A percentile compares a stretch with the other conserved stretches of the same genome.
Evolutionary conservation across 2,797 vertebrate species (phyloP).

Genomic region (Acanthornis magna): DNA sequence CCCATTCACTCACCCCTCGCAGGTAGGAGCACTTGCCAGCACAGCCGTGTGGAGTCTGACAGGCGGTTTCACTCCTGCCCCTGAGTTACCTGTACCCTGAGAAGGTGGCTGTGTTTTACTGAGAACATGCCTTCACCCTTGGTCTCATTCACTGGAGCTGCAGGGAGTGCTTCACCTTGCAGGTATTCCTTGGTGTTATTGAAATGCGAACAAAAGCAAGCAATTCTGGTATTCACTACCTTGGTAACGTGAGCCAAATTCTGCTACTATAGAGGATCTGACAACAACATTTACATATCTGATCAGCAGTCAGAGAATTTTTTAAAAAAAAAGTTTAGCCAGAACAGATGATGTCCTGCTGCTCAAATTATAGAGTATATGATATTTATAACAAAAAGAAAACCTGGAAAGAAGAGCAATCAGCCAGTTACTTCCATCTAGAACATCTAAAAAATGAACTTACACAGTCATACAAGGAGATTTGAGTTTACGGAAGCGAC

Average conservation of each 20-base stretch:
- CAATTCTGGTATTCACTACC: not conserved
- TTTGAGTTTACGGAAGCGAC: not conserved
- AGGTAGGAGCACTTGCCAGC: not conserved
- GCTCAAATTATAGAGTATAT: not conserved
- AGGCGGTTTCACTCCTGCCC: not conserved
- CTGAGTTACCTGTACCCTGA: not conserved
- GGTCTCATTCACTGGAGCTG: not conserved
- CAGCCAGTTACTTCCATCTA: not conserved
- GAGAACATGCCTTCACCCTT: not conserved
- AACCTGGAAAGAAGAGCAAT: not conserved
- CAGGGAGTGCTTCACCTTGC: not conserved
- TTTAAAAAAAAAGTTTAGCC: not conserved
- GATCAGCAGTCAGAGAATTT: not conserved
- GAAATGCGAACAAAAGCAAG: not conserved
- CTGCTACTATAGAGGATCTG: not conserved
- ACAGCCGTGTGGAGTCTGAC: not conserved
- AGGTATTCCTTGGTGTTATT: not conserved
- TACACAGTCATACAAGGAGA: not conserved
- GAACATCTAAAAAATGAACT: not conserved
- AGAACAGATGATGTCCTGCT: not conserved
- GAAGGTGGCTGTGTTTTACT: not conserved
- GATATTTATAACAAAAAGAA: not conserved
- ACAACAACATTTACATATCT: not conserved
- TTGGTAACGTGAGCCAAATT: not conserved
- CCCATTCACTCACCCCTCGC: not conserved